These are phyloP conservation scores for Podarcis muralis DNA, from an alignment of 2,113 vertebrate species.

Conservation along the genomic window DNA sequence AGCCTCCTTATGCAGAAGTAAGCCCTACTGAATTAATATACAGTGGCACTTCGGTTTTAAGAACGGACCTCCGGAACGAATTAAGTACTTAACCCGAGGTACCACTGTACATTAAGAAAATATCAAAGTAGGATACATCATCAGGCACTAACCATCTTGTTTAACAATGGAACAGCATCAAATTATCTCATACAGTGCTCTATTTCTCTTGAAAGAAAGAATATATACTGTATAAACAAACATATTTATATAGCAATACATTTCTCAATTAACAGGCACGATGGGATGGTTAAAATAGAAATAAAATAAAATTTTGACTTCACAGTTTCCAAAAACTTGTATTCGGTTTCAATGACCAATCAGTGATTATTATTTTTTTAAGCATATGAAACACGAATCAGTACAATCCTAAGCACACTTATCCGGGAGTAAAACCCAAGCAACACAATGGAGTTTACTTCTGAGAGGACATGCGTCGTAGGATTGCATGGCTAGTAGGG, in stretches of 20 bases:
- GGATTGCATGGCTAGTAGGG: neutral
- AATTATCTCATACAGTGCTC: neutral
- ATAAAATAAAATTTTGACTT: neutral
- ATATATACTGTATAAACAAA: neutral
- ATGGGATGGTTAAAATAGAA: neutral
- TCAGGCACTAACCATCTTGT: neutral
- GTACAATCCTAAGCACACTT: neutral
- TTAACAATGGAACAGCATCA: neutral
- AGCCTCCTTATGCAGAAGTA: neutral
- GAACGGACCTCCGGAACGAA: no score
- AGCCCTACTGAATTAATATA: neutral
- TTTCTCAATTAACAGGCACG: neutral
- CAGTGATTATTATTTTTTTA: no score
- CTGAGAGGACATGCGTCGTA: neutral
- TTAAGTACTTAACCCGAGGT: no score
- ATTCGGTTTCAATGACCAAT: neutral
- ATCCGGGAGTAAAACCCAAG: neutral
- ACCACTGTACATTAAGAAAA: neutral
- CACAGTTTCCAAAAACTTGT: neutral
- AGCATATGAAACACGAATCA: no score
- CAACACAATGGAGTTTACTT: neutral
- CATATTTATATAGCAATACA: neutral
- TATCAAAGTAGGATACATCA: neutral
- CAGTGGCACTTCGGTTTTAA: no score
- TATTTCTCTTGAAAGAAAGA: neutral